These are phyloP conservation scores for Aricia artaxerxes DNA, from an alignment of 2,888 invertebrate species.

Conservation along the genomic window DNA sequence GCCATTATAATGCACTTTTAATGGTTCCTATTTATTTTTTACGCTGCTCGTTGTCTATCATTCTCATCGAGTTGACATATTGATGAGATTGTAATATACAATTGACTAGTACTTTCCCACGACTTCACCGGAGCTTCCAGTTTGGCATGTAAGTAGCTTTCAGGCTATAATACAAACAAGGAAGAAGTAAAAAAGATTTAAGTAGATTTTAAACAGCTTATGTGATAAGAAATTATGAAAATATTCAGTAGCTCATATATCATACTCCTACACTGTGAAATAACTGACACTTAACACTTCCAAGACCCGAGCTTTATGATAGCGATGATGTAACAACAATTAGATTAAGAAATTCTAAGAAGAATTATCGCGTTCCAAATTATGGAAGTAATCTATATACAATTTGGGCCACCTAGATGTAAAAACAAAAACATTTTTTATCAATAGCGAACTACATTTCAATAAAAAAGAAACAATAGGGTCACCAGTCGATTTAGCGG, in stretches of 20 bases:
- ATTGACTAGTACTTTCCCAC: slow-evolving; percentile 1
- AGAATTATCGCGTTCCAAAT: slow-evolving; percentile 17
- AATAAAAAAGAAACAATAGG: slow-evolving; percentile 24
- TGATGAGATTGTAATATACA: slow-evolving; percentile 23
- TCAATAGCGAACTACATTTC: slow-evolving; percentile 20
- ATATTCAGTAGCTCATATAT: slow-evolving; percentile 2
- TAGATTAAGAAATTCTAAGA: slow-evolving; percentile 15
- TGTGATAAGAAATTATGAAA: neutral
- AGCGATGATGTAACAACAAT: slow-evolving; percentile 17
- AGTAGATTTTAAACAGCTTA: neutral
- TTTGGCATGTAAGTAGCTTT: neutral
- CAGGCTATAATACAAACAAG: neutral
- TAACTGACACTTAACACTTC: slow-evolving; percentile 13
- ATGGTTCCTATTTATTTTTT: slow-evolving; percentile 20
- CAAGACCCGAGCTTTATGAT: slow-evolving; percentile 9
- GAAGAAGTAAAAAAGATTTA: neutral
- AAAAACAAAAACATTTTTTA: slow-evolving; percentile 31
- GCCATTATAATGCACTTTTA: slow-evolving; percentile 26
- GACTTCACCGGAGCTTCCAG: neutral
- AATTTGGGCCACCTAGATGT: slow-evolving; percentile 31
- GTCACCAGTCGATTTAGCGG: slow-evolving; percentile 13
- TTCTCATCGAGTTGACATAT: slow-evolving; percentile 16
- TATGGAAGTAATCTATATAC: slow-evolving; percentile 12
- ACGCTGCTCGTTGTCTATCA: slow-evolving; percentile 10
- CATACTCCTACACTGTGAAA: slow-evolving; percentile 10